These are phyloP conservation scores for Acanthacorydalis orientalis DNA, from an alignment of 2,888 invertebrate species.

Conservation along the genomic window DNA sequence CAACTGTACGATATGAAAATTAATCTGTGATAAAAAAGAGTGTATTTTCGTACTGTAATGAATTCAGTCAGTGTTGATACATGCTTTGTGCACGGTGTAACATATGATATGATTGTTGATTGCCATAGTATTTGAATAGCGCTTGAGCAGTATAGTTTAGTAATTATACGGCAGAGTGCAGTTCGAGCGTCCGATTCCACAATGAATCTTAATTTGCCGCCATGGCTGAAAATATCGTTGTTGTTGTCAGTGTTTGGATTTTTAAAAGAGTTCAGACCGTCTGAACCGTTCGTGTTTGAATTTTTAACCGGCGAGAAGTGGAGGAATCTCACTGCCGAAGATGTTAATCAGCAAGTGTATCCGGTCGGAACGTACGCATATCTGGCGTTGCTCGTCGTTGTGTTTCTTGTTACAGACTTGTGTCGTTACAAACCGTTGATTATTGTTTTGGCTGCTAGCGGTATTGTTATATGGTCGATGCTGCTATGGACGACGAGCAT, in stretches of 20 bases:
- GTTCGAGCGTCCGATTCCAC: neutral
- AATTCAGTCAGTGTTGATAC: too few relatives aligned
- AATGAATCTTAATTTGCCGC: slow-evolving; percentile 25
- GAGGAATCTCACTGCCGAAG: slow-evolving; percentile 54
- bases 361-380: slow-evolving; percentile 79
- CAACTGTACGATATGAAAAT: too few relatives aligned
- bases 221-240: slow-evolving; percentile 54
- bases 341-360: slow-evolving; percentile 65
- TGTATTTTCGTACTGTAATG: too few relatives aligned
- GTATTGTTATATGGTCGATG: slow-evolving; percentile 55
- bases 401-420: slow-evolving; percentile 73
- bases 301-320: slow-evolving; percentile 52
- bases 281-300: slow-evolving; percentile 70
- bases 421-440: slow-evolving; percentile 76
- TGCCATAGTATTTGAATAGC: too few relatives aligned
- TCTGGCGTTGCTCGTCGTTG: slow-evolving; percentile 50
- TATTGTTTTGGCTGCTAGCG: slow-evolving; percentile 56
- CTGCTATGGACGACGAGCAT: slow-evolving; percentile 59
- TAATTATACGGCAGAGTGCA: neutral
- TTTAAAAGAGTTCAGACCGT: slow-evolving; percentile 71
- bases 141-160: neutral
- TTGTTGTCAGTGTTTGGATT: slow-evolving; percentile 65
- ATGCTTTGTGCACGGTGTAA: too few relatives aligned
- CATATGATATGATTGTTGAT: too few relatives aligned
- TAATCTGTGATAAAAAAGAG: too few relatives aligned